Conservation (phyloP, 2,113 vertebrate species). For the Hassar affinis region DNA sequence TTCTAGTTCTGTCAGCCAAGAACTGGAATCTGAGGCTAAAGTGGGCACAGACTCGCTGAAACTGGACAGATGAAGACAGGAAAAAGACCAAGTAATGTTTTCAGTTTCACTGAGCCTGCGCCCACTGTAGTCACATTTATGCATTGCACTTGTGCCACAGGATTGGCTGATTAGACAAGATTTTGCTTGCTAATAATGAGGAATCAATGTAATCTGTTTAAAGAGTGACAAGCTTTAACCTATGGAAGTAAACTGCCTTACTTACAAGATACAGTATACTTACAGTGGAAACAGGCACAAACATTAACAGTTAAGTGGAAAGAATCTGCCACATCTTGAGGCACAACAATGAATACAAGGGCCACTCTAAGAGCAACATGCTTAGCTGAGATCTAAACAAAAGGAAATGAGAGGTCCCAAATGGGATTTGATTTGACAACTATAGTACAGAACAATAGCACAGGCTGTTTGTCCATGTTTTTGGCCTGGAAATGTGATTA, state of each 20-base stretch:
- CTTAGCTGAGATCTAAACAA: slow-evolving; percentile 42
- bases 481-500: slow-evolving; percentile 12
- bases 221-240: not conserved
- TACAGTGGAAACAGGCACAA: slow-evolving; percentile 26
- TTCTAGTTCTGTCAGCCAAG: not conserved
- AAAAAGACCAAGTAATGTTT: not conserved
- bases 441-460: slow-evolving; percentile 44
- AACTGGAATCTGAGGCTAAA: not conserved
- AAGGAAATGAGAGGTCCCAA: slow-evolving; percentile 46
- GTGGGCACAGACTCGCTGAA: not conserved
- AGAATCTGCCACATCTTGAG: slow-evolving; percentile 19
- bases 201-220: slow-evolving; percentile 33
- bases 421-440: slow-evolving; percentile 43
- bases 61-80: not conserved
- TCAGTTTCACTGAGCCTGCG: not conserved
- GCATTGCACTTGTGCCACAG: not conserved
- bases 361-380: slow-evolving; percentile 29
- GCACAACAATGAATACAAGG: slow-evolving; percentile 45
- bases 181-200: slow-evolving; percentile 11
- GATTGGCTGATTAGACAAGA: not conserved
- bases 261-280: slow-evolving; percentile 6
- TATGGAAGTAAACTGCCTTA: slow-evolving; percentile 14
- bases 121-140: not conserved
- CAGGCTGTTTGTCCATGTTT: slow-evolving; percentile 41
- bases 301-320: slow-evolving; percentile 28